A percentile compares a stretch with the other conserved stretches of the same genome.
phyloP scores from a whole-genome alignment of 23 tunicate species.

The Diplosoma virens region DNA sequence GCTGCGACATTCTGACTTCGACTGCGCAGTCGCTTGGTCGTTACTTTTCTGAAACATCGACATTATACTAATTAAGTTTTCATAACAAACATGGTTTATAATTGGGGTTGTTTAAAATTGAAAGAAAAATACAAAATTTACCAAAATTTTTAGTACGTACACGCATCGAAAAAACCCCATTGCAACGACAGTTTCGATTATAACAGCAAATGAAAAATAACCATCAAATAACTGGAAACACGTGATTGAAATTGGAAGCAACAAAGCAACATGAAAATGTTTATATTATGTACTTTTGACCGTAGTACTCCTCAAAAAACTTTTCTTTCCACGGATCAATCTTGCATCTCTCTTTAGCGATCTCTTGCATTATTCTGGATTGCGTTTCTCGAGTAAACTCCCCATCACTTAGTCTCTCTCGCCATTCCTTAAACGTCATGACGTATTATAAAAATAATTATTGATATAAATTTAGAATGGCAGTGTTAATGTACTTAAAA shows the following conservation, averaged over 20 bases:
- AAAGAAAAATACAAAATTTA: too few species aligned
- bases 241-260: neutral
- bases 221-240: neutral
- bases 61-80: neutral
- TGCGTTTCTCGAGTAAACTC: constrained; percentile 95
- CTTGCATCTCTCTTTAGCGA: constrained; percentile 78
- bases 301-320: constrained; percentile 90
- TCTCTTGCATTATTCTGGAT: constrained; percentile 73
- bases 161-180: too few species aligned
- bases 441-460: too few species aligned
- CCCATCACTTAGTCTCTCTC: constrained; percentile 69
- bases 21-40: constrained; percentile 55
- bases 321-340: constrained; percentile 82
- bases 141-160: too few species aligned
- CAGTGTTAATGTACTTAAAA: too few species aligned
- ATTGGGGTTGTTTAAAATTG: too few species aligned
- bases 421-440: too few species aligned
- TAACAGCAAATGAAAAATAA: neutral
- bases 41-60: constrained; percentile 32
- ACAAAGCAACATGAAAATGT: too few species aligned
- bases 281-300: constrained; percentile 83
- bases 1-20: constrained; percentile 64
- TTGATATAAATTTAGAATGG: too few species aligned
- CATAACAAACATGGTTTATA: too few species aligned
- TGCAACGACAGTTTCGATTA: too few species aligned